phyloP scores from a whole-genome alignment of 2,113 vertebrate genomes.

The Tiliqua scincoides region DNA sequence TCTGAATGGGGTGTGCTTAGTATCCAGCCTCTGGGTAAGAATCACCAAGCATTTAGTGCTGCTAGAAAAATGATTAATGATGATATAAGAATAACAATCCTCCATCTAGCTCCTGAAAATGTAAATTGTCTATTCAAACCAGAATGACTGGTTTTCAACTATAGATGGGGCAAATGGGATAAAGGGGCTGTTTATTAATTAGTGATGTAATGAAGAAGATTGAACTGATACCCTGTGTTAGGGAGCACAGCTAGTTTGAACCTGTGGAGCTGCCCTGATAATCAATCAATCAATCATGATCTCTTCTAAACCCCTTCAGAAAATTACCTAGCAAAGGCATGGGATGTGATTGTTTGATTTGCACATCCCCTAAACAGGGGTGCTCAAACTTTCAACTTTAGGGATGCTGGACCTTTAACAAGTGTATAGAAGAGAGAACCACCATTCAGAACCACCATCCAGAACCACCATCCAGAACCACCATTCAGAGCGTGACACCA shows the following conservation, averaged over 20 bases:
- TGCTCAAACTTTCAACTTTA: too few relatives aligned
- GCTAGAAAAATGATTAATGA: neutral
- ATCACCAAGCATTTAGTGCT: neutral
- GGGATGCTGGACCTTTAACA: too few relatives aligned
- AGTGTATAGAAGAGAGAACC: too few relatives aligned
- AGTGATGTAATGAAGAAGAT: neutral
- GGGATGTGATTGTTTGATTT: neutral
- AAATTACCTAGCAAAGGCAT: neutral
- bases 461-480: too few relatives aligned
- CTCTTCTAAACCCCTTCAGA: neutral
- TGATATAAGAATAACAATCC: neutral
- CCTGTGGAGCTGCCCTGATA: neutral
- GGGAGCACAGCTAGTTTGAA: neutral
- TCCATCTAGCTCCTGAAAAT: neutral
- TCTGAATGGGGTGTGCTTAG: too few relatives aligned
- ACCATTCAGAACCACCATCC: too few relatives aligned
- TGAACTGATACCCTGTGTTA: neutral
- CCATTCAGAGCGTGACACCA: too few relatives aligned
- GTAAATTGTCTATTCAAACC: neutral
- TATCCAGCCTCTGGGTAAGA: neutral
- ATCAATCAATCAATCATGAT: neutral
- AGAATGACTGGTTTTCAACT: neutral
- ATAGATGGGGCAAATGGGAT: neutral
- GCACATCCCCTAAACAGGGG: neutral
- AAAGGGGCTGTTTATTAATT: neutral